phyloP scores from a whole-genome alignment of 2,888 invertebrate species.

The Galerucella calmariensis region DNA sequence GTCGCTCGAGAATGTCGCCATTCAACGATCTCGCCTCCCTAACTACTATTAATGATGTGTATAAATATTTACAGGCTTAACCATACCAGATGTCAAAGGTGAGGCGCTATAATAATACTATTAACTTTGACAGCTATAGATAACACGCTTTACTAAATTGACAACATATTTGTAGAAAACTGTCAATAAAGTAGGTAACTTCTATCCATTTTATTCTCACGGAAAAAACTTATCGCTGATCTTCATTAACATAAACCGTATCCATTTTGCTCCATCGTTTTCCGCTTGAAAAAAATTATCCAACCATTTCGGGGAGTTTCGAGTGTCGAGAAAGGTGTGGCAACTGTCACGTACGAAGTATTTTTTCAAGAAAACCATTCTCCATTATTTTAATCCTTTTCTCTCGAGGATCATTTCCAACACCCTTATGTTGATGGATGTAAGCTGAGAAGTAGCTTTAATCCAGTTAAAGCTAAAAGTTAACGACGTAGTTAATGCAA shows the following conservation, averaged over 20 bases:
- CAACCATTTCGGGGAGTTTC: background rate
- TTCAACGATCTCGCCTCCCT: too few species aligned
- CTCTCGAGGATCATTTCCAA: slow-evolving; percentile 11
- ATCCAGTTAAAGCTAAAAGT: slow-evolving; percentile 22
- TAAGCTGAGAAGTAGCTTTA: slow-evolving; percentile 28
- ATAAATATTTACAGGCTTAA: too few species aligned
- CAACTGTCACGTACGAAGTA: slow-evolving; percentile 2
- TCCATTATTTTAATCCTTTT: slow-evolving; percentile 30
- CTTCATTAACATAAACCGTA: background rate
- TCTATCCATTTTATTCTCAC: background rate
- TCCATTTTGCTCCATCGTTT: background rate
- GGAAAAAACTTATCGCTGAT: background rate
- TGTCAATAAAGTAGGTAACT: background rate
- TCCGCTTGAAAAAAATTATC: background rate
- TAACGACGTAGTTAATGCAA: slow-evolving; percentile 32
- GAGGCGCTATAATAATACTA: too few species aligned
- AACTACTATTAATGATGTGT: too few species aligned
- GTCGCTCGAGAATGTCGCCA: too few species aligned
- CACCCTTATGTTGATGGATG: slow-evolving; percentile 29
- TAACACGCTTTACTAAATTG: too few species aligned
- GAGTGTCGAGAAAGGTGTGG: slow-evolving; percentile 5
- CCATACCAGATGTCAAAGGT: too few species aligned
- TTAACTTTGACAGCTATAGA: too few species aligned
- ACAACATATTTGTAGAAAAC: too few species aligned
- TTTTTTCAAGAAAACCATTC: slow-evolving; percentile 23